These are phyloP conservation scores for Itoplectis maculator DNA, from an alignment of 2,888 invertebrate genomes.

Conservation along the genomic window DNA sequence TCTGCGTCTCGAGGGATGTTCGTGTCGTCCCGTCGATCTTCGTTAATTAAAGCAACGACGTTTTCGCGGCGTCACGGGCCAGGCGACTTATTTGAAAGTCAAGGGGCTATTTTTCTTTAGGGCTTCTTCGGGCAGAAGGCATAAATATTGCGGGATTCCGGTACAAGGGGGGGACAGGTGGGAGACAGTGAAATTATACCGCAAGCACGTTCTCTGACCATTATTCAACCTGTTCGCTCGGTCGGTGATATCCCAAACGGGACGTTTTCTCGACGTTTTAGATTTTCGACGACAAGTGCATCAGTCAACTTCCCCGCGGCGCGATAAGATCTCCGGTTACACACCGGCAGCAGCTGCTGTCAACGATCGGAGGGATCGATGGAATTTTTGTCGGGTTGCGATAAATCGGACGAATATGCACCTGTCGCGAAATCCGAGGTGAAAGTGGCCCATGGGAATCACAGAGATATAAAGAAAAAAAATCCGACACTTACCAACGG, in stretches of 20 bases:
- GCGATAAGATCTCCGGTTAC: background rate
- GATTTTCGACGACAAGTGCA: slow-evolving; percentile 43
- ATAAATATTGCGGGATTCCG: slow-evolving; percentile 7
- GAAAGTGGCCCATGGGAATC: slow-evolving; percentile 30
- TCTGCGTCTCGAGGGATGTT: slow-evolving; percentile 61
- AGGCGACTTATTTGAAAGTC: slow-evolving; percentile 57
- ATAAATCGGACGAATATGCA: slow-evolving; percentile 30
- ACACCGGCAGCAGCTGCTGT: slow-evolving; percentile 24
- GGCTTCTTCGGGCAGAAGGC: background rate
- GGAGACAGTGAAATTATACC: slow-evolving; percentile 39
- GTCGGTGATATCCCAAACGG: background rate
- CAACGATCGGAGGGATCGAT: background rate
- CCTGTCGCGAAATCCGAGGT: slow-evolving; percentile 49
- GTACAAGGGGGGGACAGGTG: background rate
- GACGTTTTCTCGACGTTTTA: slow-evolving; percentile 1
- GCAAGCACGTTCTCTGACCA: slow-evolving; percentile 51
- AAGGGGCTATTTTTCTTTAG: slow-evolving; percentile 14
- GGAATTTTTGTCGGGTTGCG: background rate
- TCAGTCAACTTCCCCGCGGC: background rate
- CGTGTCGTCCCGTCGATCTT: slow-evolving; percentile 72
- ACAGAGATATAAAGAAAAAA: slow-evolving; percentile 2
- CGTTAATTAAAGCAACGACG: slow-evolving; percentile 75
- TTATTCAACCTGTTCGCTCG: slow-evolving; percentile 42
- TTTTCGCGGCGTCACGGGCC: background rate
- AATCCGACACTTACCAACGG: slow-evolving; percentile 74